phyloP scores from a whole-genome alignment of 1,140 invertebrate genomes.

The Acarapis woodi region DNA sequence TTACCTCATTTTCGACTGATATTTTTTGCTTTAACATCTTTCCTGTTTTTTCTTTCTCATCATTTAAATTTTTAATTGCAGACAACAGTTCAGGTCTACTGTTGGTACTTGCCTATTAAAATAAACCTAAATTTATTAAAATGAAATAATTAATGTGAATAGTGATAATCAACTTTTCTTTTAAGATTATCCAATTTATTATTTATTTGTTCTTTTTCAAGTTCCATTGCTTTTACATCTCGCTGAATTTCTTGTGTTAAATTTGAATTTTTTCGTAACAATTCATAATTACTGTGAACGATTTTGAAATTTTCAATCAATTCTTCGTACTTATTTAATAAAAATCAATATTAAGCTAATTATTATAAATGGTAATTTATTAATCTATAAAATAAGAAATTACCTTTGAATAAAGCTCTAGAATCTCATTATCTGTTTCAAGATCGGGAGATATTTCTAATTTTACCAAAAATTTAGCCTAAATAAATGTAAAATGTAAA shows the following conservation, averaged over 20 bases:
- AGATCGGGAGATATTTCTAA: constrained; percentile 52
- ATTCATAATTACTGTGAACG: constrained; percentile 37
- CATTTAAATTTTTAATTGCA: not conserved
- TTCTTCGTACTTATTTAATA: constrained; percentile 28
- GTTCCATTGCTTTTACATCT: constrained; percentile 53
- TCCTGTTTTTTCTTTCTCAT: constrained; percentile 6
- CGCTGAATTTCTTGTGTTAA: constrained; percentile 24
- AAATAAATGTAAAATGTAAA: too few species aligned
- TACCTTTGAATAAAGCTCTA: constrained; percentile 33
- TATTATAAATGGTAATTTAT: constrained; percentile 2
- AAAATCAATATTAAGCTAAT: not conserved
- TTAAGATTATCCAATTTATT: constrained; percentile 38
- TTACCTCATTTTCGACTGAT: constrained; percentile 4
- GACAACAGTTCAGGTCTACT: not conserved
- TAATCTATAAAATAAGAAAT: constrained; percentile 1
- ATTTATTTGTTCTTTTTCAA: constrained; percentile 41
- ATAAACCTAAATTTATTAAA: not conserved
- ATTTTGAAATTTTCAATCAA: constrained; percentile 54
- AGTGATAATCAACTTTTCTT: constrained; percentile 22
- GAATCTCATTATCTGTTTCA: constrained; percentile 38
- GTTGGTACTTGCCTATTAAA: constrained; percentile 1
- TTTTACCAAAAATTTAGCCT: constrained; percentile 37
- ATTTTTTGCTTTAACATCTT: constrained; percentile 6
- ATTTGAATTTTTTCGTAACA: constrained; percentile 28
- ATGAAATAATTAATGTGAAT: not conserved